A percentile compares a stretch with the other conserved stretches of the same genome.
Conservation (phyloP, 2,888 invertebrate genomes). For the Lochmaea capreae region DNA sequence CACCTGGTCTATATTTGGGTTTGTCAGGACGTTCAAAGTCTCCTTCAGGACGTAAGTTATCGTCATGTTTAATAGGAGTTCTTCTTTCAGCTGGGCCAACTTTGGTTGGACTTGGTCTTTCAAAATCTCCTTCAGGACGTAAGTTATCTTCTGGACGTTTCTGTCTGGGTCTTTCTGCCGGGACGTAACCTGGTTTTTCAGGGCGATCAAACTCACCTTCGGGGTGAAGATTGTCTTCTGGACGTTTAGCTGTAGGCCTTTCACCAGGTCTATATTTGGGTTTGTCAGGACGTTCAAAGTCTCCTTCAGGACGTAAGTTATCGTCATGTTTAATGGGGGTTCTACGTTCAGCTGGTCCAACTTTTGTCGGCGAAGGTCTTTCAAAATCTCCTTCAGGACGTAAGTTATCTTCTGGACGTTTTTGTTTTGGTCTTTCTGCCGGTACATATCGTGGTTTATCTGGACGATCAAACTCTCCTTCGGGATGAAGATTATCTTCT, state of each 20-base stretch:
- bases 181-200: constrained; percentile 62
- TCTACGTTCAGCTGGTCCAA: constrained; percentile 66
- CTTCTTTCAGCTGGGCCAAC: constrained; percentile 67
- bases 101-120: constrained; percentile 61
- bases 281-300: constrained; percentile 64
- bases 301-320: constrained; percentile 67
- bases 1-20: constrained; percentile 63
- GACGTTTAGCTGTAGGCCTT: constrained; percentile 59
- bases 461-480: constrained; percentile 68
- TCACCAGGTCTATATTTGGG: constrained; percentile 59
- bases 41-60: constrained; percentile 72
- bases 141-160: constrained; percentile 68
- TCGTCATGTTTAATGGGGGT: constrained; percentile 66
- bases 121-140: constrained; percentile 61
- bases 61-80: constrained; percentile 69
- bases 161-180: constrained; percentile 65
- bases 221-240: constrained; percentile 69
- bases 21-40: constrained; percentile 67
- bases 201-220: constrained; percentile 71
- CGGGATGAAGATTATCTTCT: constrained; percentile 71
- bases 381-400: constrained; percentile 70
- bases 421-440: constrained; percentile 64
- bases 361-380: constrained; percentile 63
- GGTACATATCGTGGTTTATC: constrained; percentile 65
- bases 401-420: constrained; percentile 69